Percentiles rank a stretch among this genome's conserved stretches.
Evolutionary conservation across 2,113 vertebrate species (phyloP).

Genomic region (Nanorana parkeri): DNA sequence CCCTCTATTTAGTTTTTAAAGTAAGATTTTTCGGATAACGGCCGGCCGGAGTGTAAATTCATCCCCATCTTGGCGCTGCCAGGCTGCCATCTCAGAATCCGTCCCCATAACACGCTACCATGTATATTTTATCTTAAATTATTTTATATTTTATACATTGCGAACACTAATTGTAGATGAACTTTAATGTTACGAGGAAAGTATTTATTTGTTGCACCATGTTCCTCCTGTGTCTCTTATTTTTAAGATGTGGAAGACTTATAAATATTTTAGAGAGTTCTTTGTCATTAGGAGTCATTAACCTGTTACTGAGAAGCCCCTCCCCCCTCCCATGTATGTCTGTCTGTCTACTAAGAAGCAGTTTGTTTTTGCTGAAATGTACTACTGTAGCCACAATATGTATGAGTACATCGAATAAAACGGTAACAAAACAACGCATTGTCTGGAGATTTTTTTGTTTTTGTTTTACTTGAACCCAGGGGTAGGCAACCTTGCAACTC

Average conservation of each 20-base stretch:
- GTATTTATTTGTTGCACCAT: constrained; percentile 45
- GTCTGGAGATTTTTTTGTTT: no score
- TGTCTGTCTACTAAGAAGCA: constrained; percentile 42
- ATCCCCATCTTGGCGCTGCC: not conserved
- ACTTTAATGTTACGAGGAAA: constrained; percentile 32
- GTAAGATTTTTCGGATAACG: no score
- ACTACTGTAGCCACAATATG: constrained; percentile 45
- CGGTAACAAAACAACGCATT: not conserved
- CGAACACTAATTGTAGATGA: constrained; percentile 52
- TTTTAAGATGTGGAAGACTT: constrained; percentile 22
- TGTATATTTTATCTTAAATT: constrained; percentile 55
- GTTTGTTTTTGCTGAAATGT: constrained; percentile 38
- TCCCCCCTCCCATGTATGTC: not conserved
- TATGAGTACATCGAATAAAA: constrained; percentile 38
- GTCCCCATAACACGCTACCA: constrained; percentile 11
- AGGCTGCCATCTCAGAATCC: not conserved
- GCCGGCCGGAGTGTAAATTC: no score
- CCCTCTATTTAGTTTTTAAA: no score
- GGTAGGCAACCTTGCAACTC: no score
- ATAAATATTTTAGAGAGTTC: constrained; percentile 19
- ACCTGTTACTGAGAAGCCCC: not conserved
- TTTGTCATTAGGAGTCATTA: constrained; percentile 8
- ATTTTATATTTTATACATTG: constrained; percentile 58
- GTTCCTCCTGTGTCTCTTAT: not conserved
- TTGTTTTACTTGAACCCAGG: no score